A percentile compares a stretch with the other conserved stretches of the same genome.
Evolutionary conservation across 2,888 invertebrate species (phyloP).

Genomic region (Tromatobia lineatoria): DNA sequence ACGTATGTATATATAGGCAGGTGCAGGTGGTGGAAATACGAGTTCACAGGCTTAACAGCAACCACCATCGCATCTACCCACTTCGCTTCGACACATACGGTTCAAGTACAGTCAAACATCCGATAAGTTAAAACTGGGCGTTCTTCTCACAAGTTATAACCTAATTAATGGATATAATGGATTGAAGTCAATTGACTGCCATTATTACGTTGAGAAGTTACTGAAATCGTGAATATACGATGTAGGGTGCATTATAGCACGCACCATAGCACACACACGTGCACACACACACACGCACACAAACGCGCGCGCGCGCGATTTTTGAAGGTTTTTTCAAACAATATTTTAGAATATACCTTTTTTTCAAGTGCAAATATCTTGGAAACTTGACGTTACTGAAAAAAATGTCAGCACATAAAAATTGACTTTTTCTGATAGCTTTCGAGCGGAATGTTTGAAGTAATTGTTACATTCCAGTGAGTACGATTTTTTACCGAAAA

Average conservation of each 20-base stretch:
- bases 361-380: too few relatives aligned
- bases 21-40: slow-evolving; percentile 42
- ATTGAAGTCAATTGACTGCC: background rate
- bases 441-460: too few relatives aligned
- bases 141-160: background rate
- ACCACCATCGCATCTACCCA: slow-evolving; percentile 15
- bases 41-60: slow-evolving; percentile 37
- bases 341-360: too few relatives aligned
- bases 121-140: background rate
- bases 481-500: too few relatives aligned
- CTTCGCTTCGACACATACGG: slow-evolving; percentile 20
- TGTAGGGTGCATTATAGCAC: background rate
- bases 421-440: too few relatives aligned
- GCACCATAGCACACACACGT: too few relatives aligned
- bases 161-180: background rate
- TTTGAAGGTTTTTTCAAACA: too few relatives aligned
- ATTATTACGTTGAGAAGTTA: background rate
- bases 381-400: too few relatives aligned
- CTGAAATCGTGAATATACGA: background rate
- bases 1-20: slow-evolving; percentile 34
- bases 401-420: too few relatives aligned
- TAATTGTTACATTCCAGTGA: too few relatives aligned
- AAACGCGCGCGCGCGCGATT: too few relatives aligned
- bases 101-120: slow-evolving; percentile 3
- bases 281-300: too few relatives aligned